These are phyloP conservation scores for Steinernema carpocapsae DNA, from an alignment of 2,888 invertebrate species.

Conservation along the genomic window DNA sequence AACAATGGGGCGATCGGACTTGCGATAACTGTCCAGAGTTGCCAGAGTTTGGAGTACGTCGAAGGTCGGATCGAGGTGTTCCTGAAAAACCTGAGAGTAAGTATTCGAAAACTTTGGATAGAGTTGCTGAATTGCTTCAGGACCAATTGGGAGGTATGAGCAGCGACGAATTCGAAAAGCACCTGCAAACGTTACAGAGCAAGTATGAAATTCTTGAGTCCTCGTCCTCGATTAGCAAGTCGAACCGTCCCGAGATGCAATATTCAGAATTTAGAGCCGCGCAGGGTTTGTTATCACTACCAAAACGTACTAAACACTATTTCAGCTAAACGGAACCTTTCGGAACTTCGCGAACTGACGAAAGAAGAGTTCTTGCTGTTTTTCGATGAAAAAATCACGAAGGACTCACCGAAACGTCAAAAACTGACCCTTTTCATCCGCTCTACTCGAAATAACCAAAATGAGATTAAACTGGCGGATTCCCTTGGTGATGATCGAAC, in stretches of 20 bases:
- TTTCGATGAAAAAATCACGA: slow-evolving; percentile 73
- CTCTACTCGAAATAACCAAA: slow-evolving; percentile 72
- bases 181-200: too few species aligned
- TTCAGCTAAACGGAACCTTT: slow-evolving; percentile 81
- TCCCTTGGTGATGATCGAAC: background rate
- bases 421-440: slow-evolving; percentile 81
- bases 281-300: too few species aligned
- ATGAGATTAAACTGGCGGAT: background rate
- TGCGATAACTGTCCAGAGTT: slow-evolving; percentile 73
- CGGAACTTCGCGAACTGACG: slow-evolving; percentile 79
- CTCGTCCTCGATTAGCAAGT: background rate
- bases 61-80: slow-evolving; percentile 88
- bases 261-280: background rate
- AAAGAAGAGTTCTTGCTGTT: slow-evolving; percentile 82
- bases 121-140: slow-evolving; percentile 72
- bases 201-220: slow-evolving; percentile 70
- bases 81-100: slow-evolving; percentile 80
- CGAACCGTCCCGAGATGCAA: background rate
- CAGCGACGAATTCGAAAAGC: slow-evolving; percentile 83
- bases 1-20: slow-evolving; percentile 84
- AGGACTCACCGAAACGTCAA: slow-evolving; percentile 73
- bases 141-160: slow-evolving; percentile 78
- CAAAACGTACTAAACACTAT: slow-evolving; percentile 80
- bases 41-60: slow-evolving; percentile 80
- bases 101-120: slow-evolving; percentile 45